phyloP scores from a whole-genome alignment of 2,113 vertebrate species.

The Ailurus styani region DNA sequence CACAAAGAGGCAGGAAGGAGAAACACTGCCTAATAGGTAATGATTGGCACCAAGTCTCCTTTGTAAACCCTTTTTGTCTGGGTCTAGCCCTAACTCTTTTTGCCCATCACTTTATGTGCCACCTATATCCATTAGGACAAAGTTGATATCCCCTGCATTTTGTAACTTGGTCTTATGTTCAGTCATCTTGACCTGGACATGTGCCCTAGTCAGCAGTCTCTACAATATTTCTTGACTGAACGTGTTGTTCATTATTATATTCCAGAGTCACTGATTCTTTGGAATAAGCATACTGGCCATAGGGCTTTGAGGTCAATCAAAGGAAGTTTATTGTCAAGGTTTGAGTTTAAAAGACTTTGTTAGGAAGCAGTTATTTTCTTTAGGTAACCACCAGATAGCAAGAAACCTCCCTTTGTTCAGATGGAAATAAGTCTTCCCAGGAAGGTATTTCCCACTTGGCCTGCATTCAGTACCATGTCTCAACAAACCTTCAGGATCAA shows the following conservation, averaged over 20 bases:
- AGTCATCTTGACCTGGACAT: background rate
- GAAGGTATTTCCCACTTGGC: constrained; percentile 77
- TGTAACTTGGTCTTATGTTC: background rate
- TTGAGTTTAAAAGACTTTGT: constrained; percentile 39
- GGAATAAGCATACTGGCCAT: background rate
- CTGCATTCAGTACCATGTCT: constrained; percentile 75
- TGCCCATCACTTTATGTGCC: background rate
- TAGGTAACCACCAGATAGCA: constrained; percentile 65
- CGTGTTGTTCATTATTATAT: background rate
- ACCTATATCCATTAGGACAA: background rate
- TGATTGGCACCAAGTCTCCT: background rate
- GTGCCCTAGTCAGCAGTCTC: background rate
- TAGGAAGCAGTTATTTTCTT: constrained; percentile 51
- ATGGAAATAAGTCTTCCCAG: constrained; percentile 78
- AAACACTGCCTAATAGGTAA: background rate
- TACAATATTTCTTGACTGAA: background rate
- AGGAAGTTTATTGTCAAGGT: background rate
- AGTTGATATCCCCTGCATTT: background rate
- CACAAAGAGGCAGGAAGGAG: background rate
- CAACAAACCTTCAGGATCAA: constrained; percentile 78
- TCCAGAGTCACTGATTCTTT: background rate
- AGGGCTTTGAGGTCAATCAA: background rate
- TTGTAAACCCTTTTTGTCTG: background rate
- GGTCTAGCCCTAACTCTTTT: background rate
- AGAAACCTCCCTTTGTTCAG: constrained; percentile 78